Base-by-base conservation (phyloP, 2,797 vertebrate genomes). In the Thunnus albacares region DNA sequence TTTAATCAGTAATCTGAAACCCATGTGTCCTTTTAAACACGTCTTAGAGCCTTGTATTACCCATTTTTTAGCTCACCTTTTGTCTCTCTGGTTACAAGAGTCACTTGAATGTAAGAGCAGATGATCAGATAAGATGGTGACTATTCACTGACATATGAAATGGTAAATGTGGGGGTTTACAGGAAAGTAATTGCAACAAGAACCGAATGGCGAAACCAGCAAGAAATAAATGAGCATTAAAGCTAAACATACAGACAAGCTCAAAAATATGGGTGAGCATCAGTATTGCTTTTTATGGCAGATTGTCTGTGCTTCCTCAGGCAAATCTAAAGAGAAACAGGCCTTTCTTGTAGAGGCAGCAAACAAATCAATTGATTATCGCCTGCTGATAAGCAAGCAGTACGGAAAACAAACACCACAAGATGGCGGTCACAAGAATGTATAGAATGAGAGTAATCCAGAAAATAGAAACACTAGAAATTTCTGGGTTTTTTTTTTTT, bases 231-330 rank as follows among this genome's bases (percentile, higher is more conserved):
- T 60, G 60, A 80, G 63, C 72, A 79, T 69, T 66, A 70, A 56
- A 65, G 56, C 13, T 61, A 57, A 75, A 63, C 12, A 13, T 38
- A 60, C 13, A 1, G 55, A 76, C 11, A 18, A 51, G 53, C 57
- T 79, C 22, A 70, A 61, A 87, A 90, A 90, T 77, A 86, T 75
- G 81, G 71, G 75, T 71, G 53, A 80, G 81, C 71, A 59, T 83
- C 76, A 26, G 63, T 26, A 24, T 47, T 71, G 53, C 52, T 71
- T 82, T 82, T 73, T 14, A 80, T 80, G 79, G 80, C 88, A 86
- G 62, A 67, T 57, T 72, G 35, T 2, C 35, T 38, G 35, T 38
- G 35, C 38, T 41, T 13, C 38, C 38, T 41, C 38, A 41, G 38
- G 38, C 38, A 41, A 41, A 41, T 41, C 8, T 41, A 3, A 12